Evolutionary conservation across 2,113 vertebrate species (phyloP).

Genomic region (Grammomys surdaster): DNA sequence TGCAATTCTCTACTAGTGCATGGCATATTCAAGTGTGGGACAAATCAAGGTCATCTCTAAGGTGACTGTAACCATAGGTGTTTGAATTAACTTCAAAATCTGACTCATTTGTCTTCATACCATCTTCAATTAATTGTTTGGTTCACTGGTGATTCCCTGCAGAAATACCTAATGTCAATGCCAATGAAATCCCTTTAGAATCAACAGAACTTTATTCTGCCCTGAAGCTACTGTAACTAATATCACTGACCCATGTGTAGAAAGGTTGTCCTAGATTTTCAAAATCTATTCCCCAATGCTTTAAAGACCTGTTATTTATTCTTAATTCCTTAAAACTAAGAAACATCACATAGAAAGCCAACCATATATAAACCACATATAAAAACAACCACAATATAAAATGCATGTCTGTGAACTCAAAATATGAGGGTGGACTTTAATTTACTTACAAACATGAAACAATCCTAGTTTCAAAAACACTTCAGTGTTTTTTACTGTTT

Average conservation of each 20-base stretch:
- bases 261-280: neutral
- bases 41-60: neutral
- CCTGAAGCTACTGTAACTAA: conserved; percentile 42
- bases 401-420: neutral
- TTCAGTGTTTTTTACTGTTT: neutral
- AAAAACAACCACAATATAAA: conserved; percentile 17
- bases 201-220: neutral
- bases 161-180: neutral
- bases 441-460: conserved; percentile 20
- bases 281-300: conserved; percentile 66
- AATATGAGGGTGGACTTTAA: neutral
- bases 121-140: neutral
- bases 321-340: neutral
- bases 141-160: conserved; percentile 19
- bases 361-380: neutral
- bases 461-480: neutral
- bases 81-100: neutral
- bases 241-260: neutral
- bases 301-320: neutral
- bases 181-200: conserved; percentile 66
- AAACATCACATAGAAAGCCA: neutral
- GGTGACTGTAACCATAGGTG: neutral
- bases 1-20: neutral
- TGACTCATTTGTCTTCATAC: neutral
- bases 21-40: neutral